phyloP scores from a whole-genome alignment of 2,113 vertebrate species.

The Zosterops japonicus region DNA sequence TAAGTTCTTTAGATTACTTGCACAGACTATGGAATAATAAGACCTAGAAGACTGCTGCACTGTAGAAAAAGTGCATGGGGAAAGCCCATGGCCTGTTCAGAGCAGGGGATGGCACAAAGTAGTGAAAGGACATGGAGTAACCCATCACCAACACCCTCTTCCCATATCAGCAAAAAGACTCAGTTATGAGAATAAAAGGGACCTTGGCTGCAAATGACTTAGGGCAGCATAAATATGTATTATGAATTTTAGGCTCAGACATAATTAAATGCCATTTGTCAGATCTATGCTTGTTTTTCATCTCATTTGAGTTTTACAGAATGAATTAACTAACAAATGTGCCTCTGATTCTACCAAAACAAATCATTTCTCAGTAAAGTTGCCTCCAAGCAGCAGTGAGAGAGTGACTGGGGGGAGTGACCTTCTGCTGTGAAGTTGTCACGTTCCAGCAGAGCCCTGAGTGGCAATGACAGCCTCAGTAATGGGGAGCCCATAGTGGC shows the following conservation, averaged over 20 bases:
- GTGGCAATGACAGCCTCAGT: slow-evolving; percentile 53
- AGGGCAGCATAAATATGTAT: slow-evolving; percentile 53
- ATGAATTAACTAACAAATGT: slow-evolving; percentile 61
- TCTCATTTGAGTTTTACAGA: slow-evolving; percentile 52
- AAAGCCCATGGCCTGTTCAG: neutral
- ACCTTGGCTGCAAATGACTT: slow-evolving; percentile 51
- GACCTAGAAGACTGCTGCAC: neutral
- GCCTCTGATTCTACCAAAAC: slow-evolving; percentile 48
- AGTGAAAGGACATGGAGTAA: neutral
- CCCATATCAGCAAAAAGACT: slow-evolving; percentile 4
- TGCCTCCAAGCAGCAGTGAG: slow-evolving; percentile 6
- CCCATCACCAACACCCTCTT: neutral
- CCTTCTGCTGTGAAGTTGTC: slow-evolving; percentile 43
- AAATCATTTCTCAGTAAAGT: slow-evolving; percentile 51
- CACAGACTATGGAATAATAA: neutral
- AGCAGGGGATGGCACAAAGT: neutral
- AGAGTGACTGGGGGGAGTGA: slow-evolving; percentile 51
- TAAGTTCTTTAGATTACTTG: neutral
- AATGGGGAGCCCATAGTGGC: slow-evolving; percentile 41
- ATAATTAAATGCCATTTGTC: slow-evolving; percentile 57
- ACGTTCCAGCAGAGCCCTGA: slow-evolving; percentile 45
- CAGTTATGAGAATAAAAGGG: slow-evolving; percentile 50
- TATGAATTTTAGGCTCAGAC: slow-evolving; percentile 56
- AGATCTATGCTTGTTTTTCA: slow-evolving; percentile 52
- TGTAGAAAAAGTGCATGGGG: neutral